phyloP scores from a whole-genome alignment of 2,888 invertebrate genomes.

The Aporophyla lueneburgensis region DNA sequence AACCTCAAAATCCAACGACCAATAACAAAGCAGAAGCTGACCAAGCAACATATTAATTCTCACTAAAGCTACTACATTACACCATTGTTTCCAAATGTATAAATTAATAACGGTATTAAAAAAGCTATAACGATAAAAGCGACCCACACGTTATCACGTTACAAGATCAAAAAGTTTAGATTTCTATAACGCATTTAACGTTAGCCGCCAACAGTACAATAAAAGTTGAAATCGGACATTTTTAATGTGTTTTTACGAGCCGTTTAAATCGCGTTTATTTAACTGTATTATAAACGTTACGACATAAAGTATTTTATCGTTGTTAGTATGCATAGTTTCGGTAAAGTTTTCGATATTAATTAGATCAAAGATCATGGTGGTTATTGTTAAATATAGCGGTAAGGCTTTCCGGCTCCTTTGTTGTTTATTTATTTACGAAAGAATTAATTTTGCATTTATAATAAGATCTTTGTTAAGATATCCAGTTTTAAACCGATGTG shows the following conservation, averaged over 20 bases:
- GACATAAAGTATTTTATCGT: constrained; percentile 63
- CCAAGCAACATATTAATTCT: constrained; percentile 53
- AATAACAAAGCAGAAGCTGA: constrained; percentile 47
- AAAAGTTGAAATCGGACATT: constrained; percentile 75
- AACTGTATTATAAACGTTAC: constrained; percentile 73
- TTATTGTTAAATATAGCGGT: constrained; percentile 21
- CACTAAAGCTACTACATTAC: constrained; percentile 54
- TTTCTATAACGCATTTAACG: constrained; percentile 65
- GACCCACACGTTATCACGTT: constrained; percentile 66
- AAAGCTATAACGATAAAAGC: constrained; percentile 61
- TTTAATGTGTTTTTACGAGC: constrained; percentile 78
- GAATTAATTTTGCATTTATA: constrained; percentile 52
- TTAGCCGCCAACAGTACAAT: constrained; percentile 69
- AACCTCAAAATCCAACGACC: constrained; percentile 27
- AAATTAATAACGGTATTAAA: constrained; percentile 68
- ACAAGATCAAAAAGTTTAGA: constrained; percentile 72
- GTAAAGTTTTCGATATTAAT: constrained; percentile 52
- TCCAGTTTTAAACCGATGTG: constrained; percentile 50
- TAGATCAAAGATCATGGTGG: constrained; percentile 39
- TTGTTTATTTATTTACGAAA: constrained; percentile 31
- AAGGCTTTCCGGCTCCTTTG: constrained; percentile 29
- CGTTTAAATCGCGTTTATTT: constrained; percentile 75
- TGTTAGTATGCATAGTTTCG: constrained; percentile 55
- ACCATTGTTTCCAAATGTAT: constrained; percentile 61
- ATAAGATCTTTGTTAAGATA: constrained; percentile 44